Evolutionary conservation across 1,140 invertebrate genomes (phyloP), one percentile per base, ranked within the genome.

Genomic region (Drosophila takahashii): DNA sequence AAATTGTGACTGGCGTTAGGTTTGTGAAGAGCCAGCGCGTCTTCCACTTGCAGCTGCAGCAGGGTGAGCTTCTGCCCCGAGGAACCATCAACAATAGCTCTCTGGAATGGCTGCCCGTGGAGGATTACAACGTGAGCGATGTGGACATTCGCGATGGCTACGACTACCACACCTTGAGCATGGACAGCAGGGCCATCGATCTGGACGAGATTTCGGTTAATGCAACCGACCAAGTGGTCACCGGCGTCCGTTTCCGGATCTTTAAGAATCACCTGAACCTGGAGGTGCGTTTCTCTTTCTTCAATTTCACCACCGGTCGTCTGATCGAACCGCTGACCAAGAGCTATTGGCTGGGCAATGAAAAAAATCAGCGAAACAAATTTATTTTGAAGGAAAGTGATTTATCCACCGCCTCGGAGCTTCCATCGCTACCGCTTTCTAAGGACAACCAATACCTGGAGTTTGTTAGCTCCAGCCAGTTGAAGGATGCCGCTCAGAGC

Each of bases 201-300:
- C 92, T 98, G 62, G 97, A 98, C 79, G 95, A 96, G 84, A 92
- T 97, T 13, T 92, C 94, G 9, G 94, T 93, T 95, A 81, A 93
- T 95, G 32, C 67, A 96, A 42, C 97, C 95, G 64, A 95, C 94
- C 92, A 93, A 93, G 62, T 90, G n/a, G 87, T 92, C 5, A 61
- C 80, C 93, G 95, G 96, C 18, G 91, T 96, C 0, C 94, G 95
- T 71, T 96, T 97, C 89, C 93, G 96, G 52, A 93, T 94, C 67
- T 91, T 97, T 7, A 96, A 96, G 15, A 93, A 95, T 0, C 96
- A 97, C 90, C 92, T 98, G 34, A 97, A 98, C 92, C 94, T 97
- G 51, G 96, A 97, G 93, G 96, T 97, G 44, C 94, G 93, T 37
- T 93, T 94, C 0, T 96, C 95, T 7, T 94, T 95, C 15, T 96